phyloP scores from a whole-genome alignment of 2,888 invertebrate species.

The Empis stercorea region DNA sequence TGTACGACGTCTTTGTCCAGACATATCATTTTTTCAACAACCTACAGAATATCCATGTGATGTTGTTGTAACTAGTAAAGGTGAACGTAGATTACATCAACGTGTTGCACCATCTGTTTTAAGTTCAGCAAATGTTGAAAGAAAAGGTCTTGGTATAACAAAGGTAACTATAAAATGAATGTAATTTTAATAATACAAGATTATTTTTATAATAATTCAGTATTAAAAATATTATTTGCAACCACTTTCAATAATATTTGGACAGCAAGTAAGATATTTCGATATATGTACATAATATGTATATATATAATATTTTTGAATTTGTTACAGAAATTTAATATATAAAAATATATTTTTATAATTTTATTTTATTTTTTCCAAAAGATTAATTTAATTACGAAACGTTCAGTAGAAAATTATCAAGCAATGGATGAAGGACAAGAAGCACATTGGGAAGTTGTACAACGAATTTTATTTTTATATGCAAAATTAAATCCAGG shows the following conservation, averaged over 20 bases:
- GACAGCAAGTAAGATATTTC: slow-evolving; percentile 12
- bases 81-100: slow-evolving; percentile 71
- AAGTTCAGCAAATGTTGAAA: slow-evolving; percentile 75
- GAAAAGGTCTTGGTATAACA: slow-evolving; percentile 75
- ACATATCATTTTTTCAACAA: slow-evolving; percentile 93
- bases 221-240: neutral
- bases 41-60: slow-evolving; percentile 83
- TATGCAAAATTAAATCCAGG: slow-evolving; percentile 98
- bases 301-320: neutral
- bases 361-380: neutral
- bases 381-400: slow-evolving; percentile 56
- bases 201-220: too few species aligned
- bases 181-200: too few species aligned
- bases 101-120: slow-evolving; percentile 78
- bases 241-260: neutral
- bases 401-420: slow-evolving; percentile 69
- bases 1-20: slow-evolving; percentile 85
- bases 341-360: neutral
- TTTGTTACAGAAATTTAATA: too few species aligned
- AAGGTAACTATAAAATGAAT: slow-evolving; percentile 47
- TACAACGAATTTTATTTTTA: slow-evolving; percentile 90
- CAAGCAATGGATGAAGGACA: slow-evolving; percentile 76
- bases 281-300: neutral
- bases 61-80: slow-evolving; percentile 65
- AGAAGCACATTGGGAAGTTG: slow-evolving; percentile 98